Base-by-base conservation (phyloP, 2,888 invertebrate species). In the Plusia festucae region DNA sequence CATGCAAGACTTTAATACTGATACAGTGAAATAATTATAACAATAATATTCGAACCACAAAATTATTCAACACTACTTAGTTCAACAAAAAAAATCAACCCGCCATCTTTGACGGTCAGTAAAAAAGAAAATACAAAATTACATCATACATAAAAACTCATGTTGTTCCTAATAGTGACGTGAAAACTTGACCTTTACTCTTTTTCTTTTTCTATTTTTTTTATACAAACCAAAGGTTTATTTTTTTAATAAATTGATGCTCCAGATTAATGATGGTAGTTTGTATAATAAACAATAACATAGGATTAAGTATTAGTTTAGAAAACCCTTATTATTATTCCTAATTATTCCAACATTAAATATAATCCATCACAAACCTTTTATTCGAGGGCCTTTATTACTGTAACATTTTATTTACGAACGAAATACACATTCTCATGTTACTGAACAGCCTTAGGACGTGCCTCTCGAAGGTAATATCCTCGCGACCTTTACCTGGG, bases 101-200 rank as follows among this genome's bases (percentile, higher is more conserved):
- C 8, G 30, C 30, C 27, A 40, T n/a, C 40, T n/a, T 15, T n/a
- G n/a, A 1, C 1, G 5, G 40, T n/a, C n/a, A n/a, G n/a, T 40
- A n/a, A 40, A 40, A n/a, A 40, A n/a, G n/a, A 7, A n/a, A n/a
- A 40, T 40, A 40, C 40, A 15, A 15, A 15, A 15, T 34, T 40
- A n/a, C n/a, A 13, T n/a, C 40, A 40, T n/a, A 6, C 40, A 15
- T n/a, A n/a, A 5, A 40, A 40, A n/a, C 40, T 40, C n/a, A n/a
- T 34, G 15, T 13, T 13, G 34, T 15, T 9, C 46, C n/a, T n/a
- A n/a, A 44, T 16, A n/a, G 44, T 44, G n/a, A 20, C 18, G 46
- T 49, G 20, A 20, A n/a, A 66, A 63, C 72, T 74, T 66, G 7
- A 75, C 70, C 51, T 75, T 70, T 63, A 2, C 6, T 5, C 53